These are phyloP conservation scores for Ursus arctos DNA, from an alignment of 2,113 vertebrate genomes.

Conservation along the genomic window DNA sequence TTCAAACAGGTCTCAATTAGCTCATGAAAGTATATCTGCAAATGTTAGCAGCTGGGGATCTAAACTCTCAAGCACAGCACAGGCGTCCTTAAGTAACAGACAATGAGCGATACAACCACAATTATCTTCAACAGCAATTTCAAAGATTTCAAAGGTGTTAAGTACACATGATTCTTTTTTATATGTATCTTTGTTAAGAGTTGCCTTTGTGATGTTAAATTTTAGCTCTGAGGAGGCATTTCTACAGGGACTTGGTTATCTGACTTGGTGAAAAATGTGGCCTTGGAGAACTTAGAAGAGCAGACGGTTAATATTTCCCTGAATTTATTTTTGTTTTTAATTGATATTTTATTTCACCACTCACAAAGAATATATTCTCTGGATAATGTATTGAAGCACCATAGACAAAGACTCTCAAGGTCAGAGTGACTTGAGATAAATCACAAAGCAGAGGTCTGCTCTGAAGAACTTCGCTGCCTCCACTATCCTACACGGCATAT, in stretches of 20 bases:
- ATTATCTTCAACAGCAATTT: neutral
- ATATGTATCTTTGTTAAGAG: neutral
- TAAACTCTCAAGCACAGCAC: neutral
- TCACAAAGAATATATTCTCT: neutral
- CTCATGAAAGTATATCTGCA: neutral
- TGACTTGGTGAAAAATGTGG: neutral
- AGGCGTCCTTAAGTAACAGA: neutral
- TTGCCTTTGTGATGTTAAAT: neutral
- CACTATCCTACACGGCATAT: fast-evolving
- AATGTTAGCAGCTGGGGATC: neutral
- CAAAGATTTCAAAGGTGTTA: neutral
- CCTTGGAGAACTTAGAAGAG: neutral
- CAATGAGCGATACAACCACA: neutral
- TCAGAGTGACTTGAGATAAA: neutral
- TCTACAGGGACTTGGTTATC: neutral
- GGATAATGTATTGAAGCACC: neutral
- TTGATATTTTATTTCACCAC: neutral
- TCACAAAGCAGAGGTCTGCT: neutral
- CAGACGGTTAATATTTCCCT: neutral
- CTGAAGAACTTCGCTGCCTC: fast-evolving
- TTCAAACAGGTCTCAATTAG: neutral
- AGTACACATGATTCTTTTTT: neutral
- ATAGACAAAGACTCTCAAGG: neutral
- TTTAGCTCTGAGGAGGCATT: neutral
- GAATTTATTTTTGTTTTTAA: slow-evolving; percentile 23